These are phyloP conservation scores for Polydesmus complanatus DNA, from an alignment of 2,888 invertebrate species.

Conservation along the genomic window DNA sequence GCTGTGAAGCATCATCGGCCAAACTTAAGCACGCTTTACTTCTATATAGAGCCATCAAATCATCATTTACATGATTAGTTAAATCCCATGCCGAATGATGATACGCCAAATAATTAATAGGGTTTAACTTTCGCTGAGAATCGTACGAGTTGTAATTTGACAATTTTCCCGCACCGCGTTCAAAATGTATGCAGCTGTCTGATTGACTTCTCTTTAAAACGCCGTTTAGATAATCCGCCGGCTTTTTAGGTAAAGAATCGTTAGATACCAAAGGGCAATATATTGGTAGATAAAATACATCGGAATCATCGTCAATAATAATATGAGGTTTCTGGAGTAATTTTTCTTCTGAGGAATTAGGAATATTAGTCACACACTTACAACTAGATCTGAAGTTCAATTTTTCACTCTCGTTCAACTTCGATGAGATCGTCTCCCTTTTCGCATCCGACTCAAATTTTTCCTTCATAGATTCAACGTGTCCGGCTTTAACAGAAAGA, in stretches of 20 bases:
- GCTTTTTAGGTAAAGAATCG: not conserved
- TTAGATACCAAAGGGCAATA: not conserved
- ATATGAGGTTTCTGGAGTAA: not conserved
- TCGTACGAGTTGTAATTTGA: not conserved
- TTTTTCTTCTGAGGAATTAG: not conserved
- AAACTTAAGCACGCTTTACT: constrained; percentile 16
- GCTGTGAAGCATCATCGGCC: constrained; percentile 9
- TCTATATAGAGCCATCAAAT: constrained; percentile 10
- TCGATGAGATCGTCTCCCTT: not conserved
- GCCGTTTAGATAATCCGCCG: not conserved
- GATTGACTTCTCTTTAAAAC: constrained; percentile 7
- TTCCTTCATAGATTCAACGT: constrained; percentile 11
- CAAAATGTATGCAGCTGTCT: constrained; percentile 5
- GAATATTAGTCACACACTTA: constrained; percentile 1
- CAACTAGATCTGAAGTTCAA: not conserved
- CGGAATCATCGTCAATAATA: constrained; percentile 6
- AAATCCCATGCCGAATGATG: constrained; percentile 8
- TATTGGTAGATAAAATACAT: constrained; percentile 10
- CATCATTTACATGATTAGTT: constrained; percentile 1
- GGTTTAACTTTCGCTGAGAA: not conserved
- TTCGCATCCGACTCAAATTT: constrained; percentile 4
- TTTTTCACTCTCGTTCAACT: not conserved
- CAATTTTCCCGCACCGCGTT: not conserved
- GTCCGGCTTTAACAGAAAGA: constrained; percentile 2
- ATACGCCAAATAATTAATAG: not conserved